Conservation (phyloP, 2,797 vertebrate species). For the Acridotheres tristis region DNA sequence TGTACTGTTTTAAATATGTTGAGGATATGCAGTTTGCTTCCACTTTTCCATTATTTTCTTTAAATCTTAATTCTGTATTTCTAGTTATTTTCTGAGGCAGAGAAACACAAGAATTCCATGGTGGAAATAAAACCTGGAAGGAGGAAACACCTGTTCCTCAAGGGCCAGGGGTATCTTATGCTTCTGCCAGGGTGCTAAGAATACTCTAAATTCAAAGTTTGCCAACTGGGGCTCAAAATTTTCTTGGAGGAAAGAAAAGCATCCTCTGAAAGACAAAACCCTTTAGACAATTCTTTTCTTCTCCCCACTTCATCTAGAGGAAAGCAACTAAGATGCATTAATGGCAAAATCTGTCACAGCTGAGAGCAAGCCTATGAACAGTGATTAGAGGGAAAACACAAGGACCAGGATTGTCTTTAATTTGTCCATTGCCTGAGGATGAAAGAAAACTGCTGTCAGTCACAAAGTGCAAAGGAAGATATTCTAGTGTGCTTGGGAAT, state of each 20-base stretch:
- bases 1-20: neutral
- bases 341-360: neutral
- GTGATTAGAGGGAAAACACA: slow-evolving; percentile 21
- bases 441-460: slow-evolving; percentile 45
- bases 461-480: neutral
- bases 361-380: neutral
- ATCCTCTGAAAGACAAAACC: neutral
- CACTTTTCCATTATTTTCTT: neutral
- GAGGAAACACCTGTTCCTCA: neutral
- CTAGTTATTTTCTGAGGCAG: neutral
- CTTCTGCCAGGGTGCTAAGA: neutral
- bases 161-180: neutral
- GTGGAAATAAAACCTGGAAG: neutral
- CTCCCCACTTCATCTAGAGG: neutral
- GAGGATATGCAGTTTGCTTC: neutral
- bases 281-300: neutral
- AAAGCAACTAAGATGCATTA: neutral
- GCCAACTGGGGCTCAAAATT: neutral
- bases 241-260: neutral
- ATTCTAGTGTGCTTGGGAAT: neutral
- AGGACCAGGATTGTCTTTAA: slow-evolving; percentile 23
- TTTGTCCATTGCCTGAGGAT: slow-evolving; percentile 37
- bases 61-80: neutral
- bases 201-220: neutral
- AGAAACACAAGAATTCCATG: neutral